Conservation (phyloP, 2,113 vertebrate genomes). For the human region GRCh38 chr4:98973001-98973500, state of each 20-base stretch:
- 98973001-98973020: too few species aligned
- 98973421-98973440: background rate
- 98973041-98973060: background rate
- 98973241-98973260: background rate
- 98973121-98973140: background rate
- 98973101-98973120: background rate
- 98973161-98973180: background rate
- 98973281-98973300: background rate
- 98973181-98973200: background rate
- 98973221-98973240: background rate
- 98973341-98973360: background rate
- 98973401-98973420: background rate
- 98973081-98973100: background rate
- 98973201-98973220: background rate
- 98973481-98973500: background rate
- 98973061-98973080: background rate
- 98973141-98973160: background rate
- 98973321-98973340: background rate
- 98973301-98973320: background rate
- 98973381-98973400: background rate
- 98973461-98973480: background rate
- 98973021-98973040: background rate
- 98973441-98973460: background rate
- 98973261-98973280: background rate
- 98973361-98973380: background rate